Conservation (phyloP, 92 coral and sea anemone species). For the Phymanthus crucifer region DNA sequence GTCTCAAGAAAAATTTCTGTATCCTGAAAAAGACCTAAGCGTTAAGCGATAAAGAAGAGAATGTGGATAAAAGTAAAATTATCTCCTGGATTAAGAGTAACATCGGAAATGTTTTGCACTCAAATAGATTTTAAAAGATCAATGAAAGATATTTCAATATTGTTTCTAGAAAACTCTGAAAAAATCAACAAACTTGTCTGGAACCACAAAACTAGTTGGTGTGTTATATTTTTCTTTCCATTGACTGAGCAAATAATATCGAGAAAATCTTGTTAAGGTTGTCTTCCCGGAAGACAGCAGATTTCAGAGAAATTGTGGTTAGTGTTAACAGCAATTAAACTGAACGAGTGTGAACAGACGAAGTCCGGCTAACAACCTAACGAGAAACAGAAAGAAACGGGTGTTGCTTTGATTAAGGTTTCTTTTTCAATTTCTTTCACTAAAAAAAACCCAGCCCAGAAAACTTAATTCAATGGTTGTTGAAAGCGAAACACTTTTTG, state of each 20-base stretch:
- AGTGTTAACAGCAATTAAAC: conserved; percentile 33
- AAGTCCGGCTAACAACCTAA: conserved; percentile 20
- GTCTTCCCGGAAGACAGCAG: conserved; percentile 12
- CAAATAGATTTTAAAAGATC: conserved; percentile 15
- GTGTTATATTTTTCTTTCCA: conserved; percentile 16
- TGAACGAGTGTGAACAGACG: conserved; percentile 18
- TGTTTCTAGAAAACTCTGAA: conserved; percentile 24
- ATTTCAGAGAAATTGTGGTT: conserved; percentile 15
- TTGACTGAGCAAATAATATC: conserved; percentile 14
- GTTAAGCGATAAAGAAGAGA: neutral
- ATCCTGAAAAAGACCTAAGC: neutral
- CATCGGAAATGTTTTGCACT: conserved; percentile 11
- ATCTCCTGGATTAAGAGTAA: conserved; percentile 17
- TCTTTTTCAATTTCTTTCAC: conserved; percentile 13
- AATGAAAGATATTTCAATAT: conserved; percentile 8
- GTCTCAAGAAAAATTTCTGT: neutral
- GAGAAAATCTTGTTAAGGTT: conserved; percentile 8
- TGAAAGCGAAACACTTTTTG: conserved; percentile 13
- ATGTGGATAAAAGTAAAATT: conserved; percentile 7
- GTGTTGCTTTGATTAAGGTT: conserved; percentile 15
- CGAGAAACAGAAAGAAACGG: neutral
- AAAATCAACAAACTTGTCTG: conserved; percentile 6
- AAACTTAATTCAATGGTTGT: neutral
- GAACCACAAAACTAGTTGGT: neutral
- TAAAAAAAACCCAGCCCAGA: neutral